phyloP scores from a whole-genome alignment of 2,113 vertebrate genomes.

The Actenoides hombroni region DNA sequence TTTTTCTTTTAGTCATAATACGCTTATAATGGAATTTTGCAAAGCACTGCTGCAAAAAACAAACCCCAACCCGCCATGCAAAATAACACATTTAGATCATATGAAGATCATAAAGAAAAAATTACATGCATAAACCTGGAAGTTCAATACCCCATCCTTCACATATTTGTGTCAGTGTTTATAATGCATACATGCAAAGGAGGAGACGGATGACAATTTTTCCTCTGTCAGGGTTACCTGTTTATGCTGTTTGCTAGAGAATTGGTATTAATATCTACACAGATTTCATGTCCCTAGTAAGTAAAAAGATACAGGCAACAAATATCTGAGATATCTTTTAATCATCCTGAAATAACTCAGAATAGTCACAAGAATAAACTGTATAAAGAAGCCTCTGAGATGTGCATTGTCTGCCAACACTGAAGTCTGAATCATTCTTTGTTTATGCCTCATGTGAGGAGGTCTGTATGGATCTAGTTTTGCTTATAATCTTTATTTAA shows the following conservation, averaged over 20 bases:
- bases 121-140: not conserved
- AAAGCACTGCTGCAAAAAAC: not conserved
- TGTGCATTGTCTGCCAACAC: not conserved
- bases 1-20: not conserved
- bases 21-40: not conserved
- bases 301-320: not conserved
- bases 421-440: not conserved
- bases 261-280: not conserved
- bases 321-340: not conserved
- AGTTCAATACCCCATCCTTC: not conserved
- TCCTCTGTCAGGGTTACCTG: not conserved
- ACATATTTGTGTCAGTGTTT: not conserved
- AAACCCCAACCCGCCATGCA: not conserved
- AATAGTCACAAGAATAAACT: not conserved
- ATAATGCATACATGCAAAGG: not conserved
- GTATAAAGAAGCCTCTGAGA: not conserved
- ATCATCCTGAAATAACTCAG: not conserved
- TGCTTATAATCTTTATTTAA: not conserved
- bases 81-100: not conserved
- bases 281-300: not conserved
- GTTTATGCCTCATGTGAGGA: not conserved
- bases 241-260: not conserved
- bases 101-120: not conserved
- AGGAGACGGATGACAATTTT: not conserved
- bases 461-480: not conserved